Evolutionary conservation across 1,140 invertebrate genomes (phyloP), one percentile per base, ranked within the genome.

Genomic region (Drosophila kikkawai): DNA sequence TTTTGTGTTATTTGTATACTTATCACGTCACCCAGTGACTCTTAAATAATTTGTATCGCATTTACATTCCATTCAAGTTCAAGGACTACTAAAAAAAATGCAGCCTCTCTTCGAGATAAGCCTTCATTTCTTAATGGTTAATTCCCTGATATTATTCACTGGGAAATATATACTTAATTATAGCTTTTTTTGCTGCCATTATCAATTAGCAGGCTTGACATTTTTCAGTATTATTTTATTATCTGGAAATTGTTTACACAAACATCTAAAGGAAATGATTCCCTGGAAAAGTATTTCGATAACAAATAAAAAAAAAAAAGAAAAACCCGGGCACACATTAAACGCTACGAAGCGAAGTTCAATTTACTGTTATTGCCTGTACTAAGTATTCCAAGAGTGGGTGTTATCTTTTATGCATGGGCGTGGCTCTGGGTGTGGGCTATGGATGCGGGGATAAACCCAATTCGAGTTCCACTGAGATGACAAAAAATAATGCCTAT

Each of bases 341-440:
- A 55, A 53, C 79, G 71, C 68, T 76, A 51, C 75, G 36, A 73
- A 84, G 63, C 80, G 61, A 75, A 59, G 66, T 75, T 84, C 84
- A 77, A 87, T 88, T 80, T 79, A 87, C 66, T 78, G 66, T 81
- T 90, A 84, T 81, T 80, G 66, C 71, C 75, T 69, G 56, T 55
- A 55, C 56, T 61, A 34, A 44, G 44, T 45, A 59, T 70, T 60
- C n/a, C 39, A 42, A 41, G 64, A 34, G 51, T 47, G 56, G 51
- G 58, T 83, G 78, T 71, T 79, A 83, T 82, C 59, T 66, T 67
- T 57, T 65, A 64, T 75, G 48, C 39, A 36, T 45, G 73, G 80
- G 71, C 77, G 80, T 80, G 76, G 71, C 42, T 6, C 26, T 13
- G n/a, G 22, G 13, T n/a, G n/a, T n/a, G 15, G 48, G 26, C 11